Conservation (phyloP, 2,888 invertebrate species). For the Chouioia cunea region DNA sequence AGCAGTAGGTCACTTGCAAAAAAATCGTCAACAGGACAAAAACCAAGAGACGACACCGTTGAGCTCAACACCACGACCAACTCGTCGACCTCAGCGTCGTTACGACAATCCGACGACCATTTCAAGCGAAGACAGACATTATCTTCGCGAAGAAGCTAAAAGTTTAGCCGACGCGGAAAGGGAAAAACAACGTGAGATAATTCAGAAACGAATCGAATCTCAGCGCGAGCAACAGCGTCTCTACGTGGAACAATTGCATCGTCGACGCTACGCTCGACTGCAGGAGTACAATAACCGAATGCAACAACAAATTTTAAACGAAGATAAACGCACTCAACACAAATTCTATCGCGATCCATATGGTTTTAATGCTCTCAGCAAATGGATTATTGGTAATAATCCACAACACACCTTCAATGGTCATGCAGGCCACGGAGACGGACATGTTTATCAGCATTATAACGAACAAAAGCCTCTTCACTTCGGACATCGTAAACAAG, state of each 20-base stretch:
- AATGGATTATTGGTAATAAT: slow-evolving; percentile 46
- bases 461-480: slow-evolving; percentile 33
- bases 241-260: slow-evolving; percentile 31
- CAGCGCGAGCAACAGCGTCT: slow-evolving; percentile 38
- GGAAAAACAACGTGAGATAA: slow-evolving; percentile 13
- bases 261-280: slow-evolving; percentile 30
- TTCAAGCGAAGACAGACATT: background rate
- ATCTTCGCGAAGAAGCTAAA: background rate
- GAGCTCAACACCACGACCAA: background rate
- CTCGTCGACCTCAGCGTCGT: background rate
- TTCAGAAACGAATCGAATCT: slow-evolving; percentile 17
- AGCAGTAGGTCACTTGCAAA: slow-evolving; percentile 59
- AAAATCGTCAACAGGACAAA: slow-evolving; percentile 44
- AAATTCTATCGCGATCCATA: slow-evolving; percentile 51
- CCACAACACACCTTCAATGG: slow-evolving; percentile 27
- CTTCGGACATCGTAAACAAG: slow-evolving; percentile 30
- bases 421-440: slow-evolving; percentile 43
- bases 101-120: background rate
- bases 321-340: slow-evolving; percentile 38
- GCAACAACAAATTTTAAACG: slow-evolving; percentile 44
- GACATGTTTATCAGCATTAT: slow-evolving; percentile 44
- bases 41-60: background rate
- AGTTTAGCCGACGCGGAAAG: background rate
- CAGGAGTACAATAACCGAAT: slow-evolving; percentile 22
- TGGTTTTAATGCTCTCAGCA: slow-evolving; percentile 53